Evolutionary conservation across 2,888 invertebrate species (phyloP).

Genomic region (Trachelus iudaicus): DNA sequence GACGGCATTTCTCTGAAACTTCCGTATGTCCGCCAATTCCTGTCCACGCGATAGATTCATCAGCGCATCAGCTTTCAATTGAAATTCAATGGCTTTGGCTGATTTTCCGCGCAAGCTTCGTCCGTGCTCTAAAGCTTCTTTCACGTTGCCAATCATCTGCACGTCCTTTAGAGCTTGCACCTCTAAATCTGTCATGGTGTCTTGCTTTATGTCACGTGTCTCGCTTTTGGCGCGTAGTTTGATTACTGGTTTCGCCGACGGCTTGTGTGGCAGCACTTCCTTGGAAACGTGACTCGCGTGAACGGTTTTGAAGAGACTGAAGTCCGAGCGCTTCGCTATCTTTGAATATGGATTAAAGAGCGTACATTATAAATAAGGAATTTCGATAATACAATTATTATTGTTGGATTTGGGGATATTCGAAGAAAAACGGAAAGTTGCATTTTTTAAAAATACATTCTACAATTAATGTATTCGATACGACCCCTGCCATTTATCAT

Average conservation of each 20-base stretch:
- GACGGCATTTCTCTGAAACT: slow-evolving; percentile 54
- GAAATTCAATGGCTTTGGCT: slow-evolving; percentile 75
- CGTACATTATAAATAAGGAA: not conserved
- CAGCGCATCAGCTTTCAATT: slow-evolving; percentile 61
- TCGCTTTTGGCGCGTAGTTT: slow-evolving; percentile 2
- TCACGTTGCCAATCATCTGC: slow-evolving; percentile 46
- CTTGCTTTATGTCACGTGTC: slow-evolving; percentile 25
- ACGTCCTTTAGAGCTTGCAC: slow-evolving; percentile 49
- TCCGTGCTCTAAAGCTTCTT: slow-evolving; percentile 49
- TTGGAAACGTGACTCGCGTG: slow-evolving; percentile 74
- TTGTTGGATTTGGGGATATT: not conserved
- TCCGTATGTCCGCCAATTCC: slow-evolving; percentile 63
- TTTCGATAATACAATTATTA: not conserved
- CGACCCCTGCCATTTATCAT: not conserved
- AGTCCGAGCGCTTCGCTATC: slow-evolving; percentile 71
- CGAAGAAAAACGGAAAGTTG: not conserved
- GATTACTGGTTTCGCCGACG: not conserved
- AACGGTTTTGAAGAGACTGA: slow-evolving; percentile 73
- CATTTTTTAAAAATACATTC: too few relatives aligned
- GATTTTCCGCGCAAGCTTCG: slow-evolving; percentile 78
- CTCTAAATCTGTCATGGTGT: slow-evolving; percentile 46
- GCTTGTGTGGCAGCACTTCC: slow-evolving; percentile 69
- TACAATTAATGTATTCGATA: too few relatives aligned
- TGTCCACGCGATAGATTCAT: slow-evolving; percentile 69
- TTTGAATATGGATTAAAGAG: slow-evolving; percentile 32